phyloP scores from a whole-genome alignment of 35 echinoderm and acorn worm species.

The Heliocidaris erythrogramma region DNA sequence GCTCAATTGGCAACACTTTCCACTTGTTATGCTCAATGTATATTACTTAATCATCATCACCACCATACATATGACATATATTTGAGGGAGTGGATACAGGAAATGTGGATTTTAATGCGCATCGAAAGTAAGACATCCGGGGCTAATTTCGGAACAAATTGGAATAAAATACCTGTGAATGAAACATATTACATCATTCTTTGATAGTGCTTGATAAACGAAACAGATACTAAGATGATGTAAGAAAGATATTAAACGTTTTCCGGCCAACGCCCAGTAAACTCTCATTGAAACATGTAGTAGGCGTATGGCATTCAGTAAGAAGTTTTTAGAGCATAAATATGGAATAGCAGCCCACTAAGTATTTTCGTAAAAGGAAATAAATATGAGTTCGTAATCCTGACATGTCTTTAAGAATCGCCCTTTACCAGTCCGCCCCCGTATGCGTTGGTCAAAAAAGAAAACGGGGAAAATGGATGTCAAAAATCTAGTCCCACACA shows the following conservation, averaged over 20 bases:
- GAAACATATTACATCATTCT: background rate
- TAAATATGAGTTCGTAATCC: background rate
- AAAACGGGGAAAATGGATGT: too few species aligned
- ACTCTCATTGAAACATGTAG: background rate
- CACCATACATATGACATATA: background rate
- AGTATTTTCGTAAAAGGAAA: background rate
- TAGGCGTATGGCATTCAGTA: background rate
- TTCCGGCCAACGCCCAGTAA: background rate
- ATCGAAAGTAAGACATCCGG: background rate
- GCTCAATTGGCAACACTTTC: background rate
- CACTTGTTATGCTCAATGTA: background rate
- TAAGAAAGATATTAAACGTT: background rate
- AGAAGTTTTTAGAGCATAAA: background rate
- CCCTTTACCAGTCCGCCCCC: too few species aligned
- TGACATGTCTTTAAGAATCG: too few species aligned
- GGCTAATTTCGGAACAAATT: background rate
- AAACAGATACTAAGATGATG: background rate
- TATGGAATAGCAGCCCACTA: background rate
- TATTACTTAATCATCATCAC: background rate
- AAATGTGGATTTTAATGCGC: background rate
- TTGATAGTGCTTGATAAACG: background rate
- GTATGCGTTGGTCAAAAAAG: too few species aligned
- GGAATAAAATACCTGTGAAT: background rate
- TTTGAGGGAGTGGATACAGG: background rate
- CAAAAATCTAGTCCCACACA: too few species aligned